Base-by-base conservation (phyloP, 2,888 invertebrate species). In the Erebia epiphron region DNA sequence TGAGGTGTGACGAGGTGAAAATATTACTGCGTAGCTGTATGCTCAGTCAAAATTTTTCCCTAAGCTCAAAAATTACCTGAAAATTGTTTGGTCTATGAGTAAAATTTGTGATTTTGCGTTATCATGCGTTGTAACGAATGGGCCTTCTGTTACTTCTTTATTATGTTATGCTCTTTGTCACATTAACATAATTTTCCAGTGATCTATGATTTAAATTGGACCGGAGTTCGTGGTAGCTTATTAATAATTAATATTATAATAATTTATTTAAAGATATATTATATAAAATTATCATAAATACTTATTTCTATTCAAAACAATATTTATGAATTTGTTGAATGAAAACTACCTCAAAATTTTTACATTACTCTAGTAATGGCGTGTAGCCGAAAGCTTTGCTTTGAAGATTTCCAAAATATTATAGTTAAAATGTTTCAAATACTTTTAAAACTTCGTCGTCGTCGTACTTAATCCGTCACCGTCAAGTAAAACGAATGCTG, bases 311-410 rank as follows among this genome's bases (percentile, higher is more conserved):
- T 16, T 18, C 9, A 46, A 58, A 57, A 70, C 46, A n/a, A n/a
- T n/a, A 54, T 60, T 69, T 60, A 46, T 66, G 62, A 46, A 75
- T 76, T 76, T 76, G 71, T 77, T 76, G 73, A 64, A 73, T 74
- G 69, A 73, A 70, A 79, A 75, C 81, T 82, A 82, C 81, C 81
- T 82, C 81, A 80, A 81, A 82, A 81, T 77, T 79, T 73, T 76
- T 76, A 77, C 73, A 75, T 72, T 67, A 72, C 69, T 71, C 56
- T 70, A 71, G 69, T 58, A 57, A 61, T 18, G 56, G 43, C 43
- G 57, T 57, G 14, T 57, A n/a, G 57, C 46, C 18, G 13, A 21
- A 49, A 11, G 66, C 43, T 66, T 66, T 66, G 46, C 57, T 41
- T 26, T 46, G 21, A n/a, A n/a, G n/a, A n/a, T 49, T 62, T 49